These are phyloP conservation scores for Crax fasciolata DNA, from an alignment of 2,797 vertebrate species.

Conservation along the genomic window DNA sequence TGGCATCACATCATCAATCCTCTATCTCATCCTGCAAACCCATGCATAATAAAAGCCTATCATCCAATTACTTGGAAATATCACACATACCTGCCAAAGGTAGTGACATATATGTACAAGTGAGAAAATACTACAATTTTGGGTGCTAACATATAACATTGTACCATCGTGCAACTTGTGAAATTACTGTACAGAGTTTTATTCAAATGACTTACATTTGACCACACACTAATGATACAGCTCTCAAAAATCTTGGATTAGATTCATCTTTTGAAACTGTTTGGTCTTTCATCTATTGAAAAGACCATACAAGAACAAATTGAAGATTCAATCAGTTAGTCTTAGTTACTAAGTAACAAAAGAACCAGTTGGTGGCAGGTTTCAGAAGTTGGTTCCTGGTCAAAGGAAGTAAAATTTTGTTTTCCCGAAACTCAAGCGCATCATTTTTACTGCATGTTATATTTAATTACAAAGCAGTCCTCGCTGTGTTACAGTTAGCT, in stretches of 20 bases:
- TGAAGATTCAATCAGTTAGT: constrained; percentile 35
- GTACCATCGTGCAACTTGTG: not conserved
- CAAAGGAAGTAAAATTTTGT: constrained; percentile 51
- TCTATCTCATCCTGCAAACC: not conserved
- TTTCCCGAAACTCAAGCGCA: constrained; percentile 39
- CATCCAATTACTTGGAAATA: not conserved
- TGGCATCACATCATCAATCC: not conserved
- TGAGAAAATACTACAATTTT: not conserved
- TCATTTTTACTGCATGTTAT: constrained; percentile 5
- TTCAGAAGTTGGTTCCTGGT: constrained; percentile 50
- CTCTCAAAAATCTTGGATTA: not conserved
- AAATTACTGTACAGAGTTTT: not conserved
- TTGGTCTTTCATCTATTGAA: constrained; percentile 35
- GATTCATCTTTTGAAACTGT: not conserved
- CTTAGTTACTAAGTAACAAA: constrained; percentile 14
- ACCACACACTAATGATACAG: not conserved
- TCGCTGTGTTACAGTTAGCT: not conserved
- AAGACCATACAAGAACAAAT: not conserved
- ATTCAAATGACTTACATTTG: not conserved
- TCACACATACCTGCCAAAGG: not conserved
- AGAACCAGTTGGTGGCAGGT: constrained; percentile 37
- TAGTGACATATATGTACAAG: not conserved
- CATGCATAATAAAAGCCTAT: not conserved
- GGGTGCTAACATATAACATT: not conserved
- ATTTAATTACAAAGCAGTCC: constrained; percentile 26